Conservation (phyloP, 2,113 vertebrate species). For the Blennius ocellaris region DNA sequence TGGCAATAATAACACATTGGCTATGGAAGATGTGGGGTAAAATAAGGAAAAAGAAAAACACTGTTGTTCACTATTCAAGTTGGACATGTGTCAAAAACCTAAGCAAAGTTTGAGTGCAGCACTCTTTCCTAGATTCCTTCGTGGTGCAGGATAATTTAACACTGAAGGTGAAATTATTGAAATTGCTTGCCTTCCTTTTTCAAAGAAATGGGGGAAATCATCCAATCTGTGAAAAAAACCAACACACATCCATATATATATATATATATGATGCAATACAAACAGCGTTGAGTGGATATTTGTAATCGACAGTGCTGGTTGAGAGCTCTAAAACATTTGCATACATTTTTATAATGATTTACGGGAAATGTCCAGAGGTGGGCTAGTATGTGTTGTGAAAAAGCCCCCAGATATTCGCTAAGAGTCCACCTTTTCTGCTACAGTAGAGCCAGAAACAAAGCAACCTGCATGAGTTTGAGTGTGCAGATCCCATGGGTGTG, state of each 20-base stretch:
- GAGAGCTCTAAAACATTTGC: neutral
- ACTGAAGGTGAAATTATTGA: constrained; percentile 12
- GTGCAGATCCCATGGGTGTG: constrained; percentile 43
- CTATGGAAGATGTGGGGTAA: neutral
- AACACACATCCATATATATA: too few relatives aligned
- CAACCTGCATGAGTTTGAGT: constrained; percentile 54
- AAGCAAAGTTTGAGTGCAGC: neutral
- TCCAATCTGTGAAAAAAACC: constrained; percentile 25
- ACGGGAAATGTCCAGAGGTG: constrained; percentile 31
- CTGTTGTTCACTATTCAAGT: neutral
- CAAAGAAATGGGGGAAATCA: neutral
- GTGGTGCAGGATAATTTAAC: constrained; percentile 3
- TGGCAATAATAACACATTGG: constrained; percentile 14
- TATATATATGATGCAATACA: constrained; percentile 1
- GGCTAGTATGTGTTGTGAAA: constrained; percentile 39
- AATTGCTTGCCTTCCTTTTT: constrained; percentile 2
- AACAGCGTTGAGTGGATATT: constrained; percentile 6
- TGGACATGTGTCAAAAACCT: too few relatives aligned
- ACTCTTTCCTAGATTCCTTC: neutral
- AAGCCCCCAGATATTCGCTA: constrained; percentile 55
- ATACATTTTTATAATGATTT: too few relatives aligned
- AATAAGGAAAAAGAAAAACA: fast-evolving
- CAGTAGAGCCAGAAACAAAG: constrained; percentile 67
- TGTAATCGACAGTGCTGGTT: constrained; percentile 32
- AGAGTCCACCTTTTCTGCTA: constrained; percentile 65